Base-by-base conservation (phyloP, 2,113 vertebrate species). In the Neodon shergylaensis region DNA sequence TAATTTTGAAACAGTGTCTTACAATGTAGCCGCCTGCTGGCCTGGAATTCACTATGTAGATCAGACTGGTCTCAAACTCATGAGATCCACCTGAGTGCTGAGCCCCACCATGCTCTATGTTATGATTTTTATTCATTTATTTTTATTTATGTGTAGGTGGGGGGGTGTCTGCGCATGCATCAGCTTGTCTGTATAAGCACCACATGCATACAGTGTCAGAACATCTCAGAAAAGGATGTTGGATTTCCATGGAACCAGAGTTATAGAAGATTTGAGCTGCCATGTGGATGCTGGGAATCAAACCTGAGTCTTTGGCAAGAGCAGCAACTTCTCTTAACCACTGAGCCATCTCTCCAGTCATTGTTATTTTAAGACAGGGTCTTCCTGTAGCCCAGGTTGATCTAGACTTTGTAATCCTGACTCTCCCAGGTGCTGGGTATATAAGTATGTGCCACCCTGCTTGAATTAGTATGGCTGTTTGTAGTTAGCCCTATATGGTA, bases 101-200 rank as follows among this genome's bases (percentile, higher is more conserved):
- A 31, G 81, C 26, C 16, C 42, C 5, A 47, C 82, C 42, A 47
- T 7, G 9, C 17, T 26, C 61, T 84, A 28, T 19, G 8, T 19
- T 81, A 12, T 82, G 31, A 26, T 42, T 85, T n/a, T 82, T 44
- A 13, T 39, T 84, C 4, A 31, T 42, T 83, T 19, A 10, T 83
- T 65, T 84, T 65, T 28, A 10, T 12, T 33, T 28, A 28, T 33
- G 61, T 65, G 61, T 31, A 44, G 26, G 26, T 65, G 61, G 17
- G n/a, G 4, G 22, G 4, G 26, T n/a, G 12, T 65, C 1, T 44
- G 4, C 21, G 36, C 31, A 9, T 12, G 0, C 39, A 14, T n/a
- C 24, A 33, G 39, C 82, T 44, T 65, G 61, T 47, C 39, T 66
- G 9, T 85, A 33, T 6, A 12, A 12, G 82, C 28, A 7, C 28